phyloP scores from a whole-genome alignment of 1,140 invertebrate species.

The Drosophila tsacasi region DNA sequence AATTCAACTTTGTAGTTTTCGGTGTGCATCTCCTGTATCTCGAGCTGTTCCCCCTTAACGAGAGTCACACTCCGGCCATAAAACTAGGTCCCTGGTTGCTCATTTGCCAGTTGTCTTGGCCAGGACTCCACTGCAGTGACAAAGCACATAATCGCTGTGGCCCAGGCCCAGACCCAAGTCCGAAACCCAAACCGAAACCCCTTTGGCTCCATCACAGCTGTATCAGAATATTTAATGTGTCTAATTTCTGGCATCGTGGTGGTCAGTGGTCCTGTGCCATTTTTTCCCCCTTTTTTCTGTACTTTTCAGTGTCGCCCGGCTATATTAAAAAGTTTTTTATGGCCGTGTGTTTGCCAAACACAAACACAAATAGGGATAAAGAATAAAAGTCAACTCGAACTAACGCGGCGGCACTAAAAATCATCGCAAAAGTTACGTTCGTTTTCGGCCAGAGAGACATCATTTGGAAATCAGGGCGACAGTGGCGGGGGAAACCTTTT shows the following conservation, averaged over 20 bases:
- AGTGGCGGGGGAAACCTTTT: slow-evolving; percentile 52
- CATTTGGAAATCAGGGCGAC: slow-evolving; percentile 29
- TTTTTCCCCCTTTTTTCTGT: slow-evolving; percentile 15
- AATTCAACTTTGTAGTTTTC: neutral
- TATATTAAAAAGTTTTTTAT: slow-evolving; percentile 79
- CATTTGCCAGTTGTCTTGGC: slow-evolving; percentile 57
- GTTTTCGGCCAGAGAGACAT: slow-evolving; percentile 40
- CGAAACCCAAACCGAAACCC: slow-evolving; percentile 38
- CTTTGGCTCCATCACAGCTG: slow-evolving; percentile 41
- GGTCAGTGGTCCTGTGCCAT: slow-evolving; percentile 25
- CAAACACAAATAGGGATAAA: slow-evolving; percentile 54
- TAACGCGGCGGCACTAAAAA: slow-evolving; percentile 68
- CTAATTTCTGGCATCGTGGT: slow-evolving; percentile 65
- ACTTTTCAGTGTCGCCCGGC: slow-evolving; percentile 24
- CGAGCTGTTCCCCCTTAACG: slow-evolving; percentile 29
- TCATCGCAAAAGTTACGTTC: slow-evolving; percentile 67
- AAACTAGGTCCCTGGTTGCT: slow-evolving; percentile 69
- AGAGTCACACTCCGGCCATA: slow-evolving; percentile 37
- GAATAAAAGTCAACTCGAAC: slow-evolving; percentile 53
- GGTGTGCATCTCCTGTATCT: slow-evolving; percentile 28
- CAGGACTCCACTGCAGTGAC: slow-evolving; percentile 28
- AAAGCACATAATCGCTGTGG: slow-evolving; percentile 60
- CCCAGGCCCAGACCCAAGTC: neutral
- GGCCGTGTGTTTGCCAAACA: slow-evolving; percentile 64
- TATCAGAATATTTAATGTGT: slow-evolving; percentile 71